Evolutionary conservation across 2,113 vertebrate species (phyloP), one percentile per base, ranked within the genome.

Genomic region (Neolamprologus sp.): DNA sequence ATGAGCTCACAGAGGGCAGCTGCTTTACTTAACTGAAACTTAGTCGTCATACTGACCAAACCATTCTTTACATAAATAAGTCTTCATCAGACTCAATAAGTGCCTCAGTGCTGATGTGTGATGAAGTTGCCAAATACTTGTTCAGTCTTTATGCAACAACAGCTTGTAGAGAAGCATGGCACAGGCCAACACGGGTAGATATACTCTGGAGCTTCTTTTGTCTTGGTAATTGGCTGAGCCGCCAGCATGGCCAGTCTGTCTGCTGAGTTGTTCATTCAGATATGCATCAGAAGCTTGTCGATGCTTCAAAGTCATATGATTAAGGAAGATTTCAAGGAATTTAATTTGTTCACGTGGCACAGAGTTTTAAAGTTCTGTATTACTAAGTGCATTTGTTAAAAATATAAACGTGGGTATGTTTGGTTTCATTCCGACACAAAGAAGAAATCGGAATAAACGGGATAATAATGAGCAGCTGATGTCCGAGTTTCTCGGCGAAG

Each of bases 191-290:
- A 54, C 4, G 55, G 68, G 65, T 14, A n/a, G 81, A 68, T 68
- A 82, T 45, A 28, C 23, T 51, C 28, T 53, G 78, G 40, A 53
- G 81, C 82, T 82, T 23, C 37, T 81, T 82, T 85, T 71, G 58
- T 87, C 81, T 58, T 40, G n/a, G 65, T 90, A 93, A 94, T 84
- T 91, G 88, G 45, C 84, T 78, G 53, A 57, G 54, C 35, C 49
- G 26, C 19, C 85, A 73, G 84, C 85, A 49, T 17, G 31, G 53
- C 12, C 80, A n/a, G 68, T 21, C 49, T 47, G 80, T 75, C 19
- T 53, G 75, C n/a, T 3, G 28, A 89, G 83, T 81, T 60, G 47
- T 75, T 85, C 26, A 33, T 63, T 68, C n/a, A 81, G 42, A 57
- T 80, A 81, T 82, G 26, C 33, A 88, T 80, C 68, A 78, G 37